Conservation (phyloP, 2,888 invertebrate species). For the Drosophila neotestacea region DNA sequence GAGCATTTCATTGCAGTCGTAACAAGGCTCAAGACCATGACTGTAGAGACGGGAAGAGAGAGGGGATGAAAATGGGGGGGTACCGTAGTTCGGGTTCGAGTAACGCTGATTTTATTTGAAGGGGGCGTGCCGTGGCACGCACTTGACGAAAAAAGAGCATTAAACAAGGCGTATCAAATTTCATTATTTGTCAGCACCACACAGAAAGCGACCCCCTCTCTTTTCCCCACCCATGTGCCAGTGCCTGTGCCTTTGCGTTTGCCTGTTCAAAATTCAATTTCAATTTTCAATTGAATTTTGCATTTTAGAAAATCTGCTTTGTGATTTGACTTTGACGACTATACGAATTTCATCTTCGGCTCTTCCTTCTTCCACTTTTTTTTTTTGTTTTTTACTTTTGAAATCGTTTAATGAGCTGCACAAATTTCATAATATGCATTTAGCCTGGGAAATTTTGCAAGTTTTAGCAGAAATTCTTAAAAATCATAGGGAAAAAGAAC, state of each 20-base stretch:
- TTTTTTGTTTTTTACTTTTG: conserved; percentile 49
- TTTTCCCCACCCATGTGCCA: not conserved
- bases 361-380: not conserved
- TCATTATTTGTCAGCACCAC: conserved; percentile 82
- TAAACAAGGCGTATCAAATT: conserved; percentile 86
- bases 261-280: conserved; percentile 66
- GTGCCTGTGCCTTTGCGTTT: not conserved
- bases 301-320: conserved; percentile 70
- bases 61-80: too few species aligned
- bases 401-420: conserved; percentile 74
- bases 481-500: not conserved
- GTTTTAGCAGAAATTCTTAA: conserved; percentile 59
- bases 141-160: conserved; percentile 83
- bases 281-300: conserved; percentile 67
- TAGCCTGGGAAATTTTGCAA: conserved; percentile 68
- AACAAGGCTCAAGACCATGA: conserved; percentile 21
- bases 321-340: conserved; percentile 61
- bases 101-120: too few species aligned
- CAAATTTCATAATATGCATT: conserved; percentile 67
- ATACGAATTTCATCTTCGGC: not conserved
- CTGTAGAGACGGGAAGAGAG: too few species aligned
- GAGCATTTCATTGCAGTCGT: conserved; percentile 75
- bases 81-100: too few species aligned
- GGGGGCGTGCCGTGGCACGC: conserved; percentile 39
- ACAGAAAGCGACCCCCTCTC: not conserved